Evolutionary conservation across 2,888 invertebrate species (phyloP).

Genomic region (Erannis defoliaria): DNA sequence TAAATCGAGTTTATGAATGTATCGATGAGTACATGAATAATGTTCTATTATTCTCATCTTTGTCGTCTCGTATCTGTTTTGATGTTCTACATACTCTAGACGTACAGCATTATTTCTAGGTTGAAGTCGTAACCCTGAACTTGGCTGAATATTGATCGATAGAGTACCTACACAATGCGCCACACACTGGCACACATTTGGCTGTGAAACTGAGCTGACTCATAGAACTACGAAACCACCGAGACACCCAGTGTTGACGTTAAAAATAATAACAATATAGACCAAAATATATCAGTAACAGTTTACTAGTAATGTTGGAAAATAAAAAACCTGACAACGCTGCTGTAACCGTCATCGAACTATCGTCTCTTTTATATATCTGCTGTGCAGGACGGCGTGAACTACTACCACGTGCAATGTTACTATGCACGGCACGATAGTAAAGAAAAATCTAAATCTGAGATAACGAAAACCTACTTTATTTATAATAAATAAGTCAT

Average conservation of each 20-base stretch:
- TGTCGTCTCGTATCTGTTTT: constrained; percentile 10
- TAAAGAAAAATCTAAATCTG: background rate
- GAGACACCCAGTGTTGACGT: background rate
- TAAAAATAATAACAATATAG: background rate
- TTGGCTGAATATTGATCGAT: constrained; percentile 34
- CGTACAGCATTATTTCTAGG: constrained; percentile 31
- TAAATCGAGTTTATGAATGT: constrained; percentile 18
- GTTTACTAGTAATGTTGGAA: too few relatives aligned
- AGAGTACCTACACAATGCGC: constrained; percentile 27
- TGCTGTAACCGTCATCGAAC: too few relatives aligned
- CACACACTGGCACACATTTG: constrained; percentile 19
- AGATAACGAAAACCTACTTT: background rate
- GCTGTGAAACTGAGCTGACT: constrained; percentile 17
- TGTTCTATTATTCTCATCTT: constrained; percentile 11
- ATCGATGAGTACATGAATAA: constrained; percentile 8
- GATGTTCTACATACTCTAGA: constrained; percentile 17
- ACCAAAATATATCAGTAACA: too few relatives aligned
- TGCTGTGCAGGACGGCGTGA: too few relatives aligned
- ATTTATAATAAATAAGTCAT: background rate
- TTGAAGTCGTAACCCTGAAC: constrained; percentile 34
- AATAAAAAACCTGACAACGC: too few relatives aligned
- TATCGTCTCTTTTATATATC: too few relatives aligned
- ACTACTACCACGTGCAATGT: background rate
- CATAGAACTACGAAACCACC: background rate
- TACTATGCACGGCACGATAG: background rate